A percentile compares a stretch with the other conserved stretches of the same genome.
Evolutionary conservation across 2,113 vertebrate species (phyloP).

Genomic region (Corythornis vintsioides): DNA sequence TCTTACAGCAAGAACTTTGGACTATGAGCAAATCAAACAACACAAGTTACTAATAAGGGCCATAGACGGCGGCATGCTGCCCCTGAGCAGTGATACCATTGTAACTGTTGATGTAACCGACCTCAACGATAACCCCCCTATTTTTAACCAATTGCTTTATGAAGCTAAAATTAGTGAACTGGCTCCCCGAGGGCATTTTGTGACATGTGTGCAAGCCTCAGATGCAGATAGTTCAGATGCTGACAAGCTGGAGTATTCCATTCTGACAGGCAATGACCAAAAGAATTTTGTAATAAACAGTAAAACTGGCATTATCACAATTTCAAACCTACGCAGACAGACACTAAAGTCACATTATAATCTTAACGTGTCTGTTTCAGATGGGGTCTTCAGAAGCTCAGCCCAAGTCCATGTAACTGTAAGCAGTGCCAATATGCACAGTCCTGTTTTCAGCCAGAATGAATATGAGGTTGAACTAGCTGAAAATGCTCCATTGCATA

Average conservation of each 20-base stretch:
- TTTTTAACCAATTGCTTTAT: slow-evolving; percentile 86
- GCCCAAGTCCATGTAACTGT: slow-evolving; percentile 83
- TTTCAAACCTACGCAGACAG: slow-evolving; percentile 86
- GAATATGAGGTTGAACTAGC: slow-evolving; percentile 93
- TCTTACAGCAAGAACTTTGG: slow-evolving; percentile 82
- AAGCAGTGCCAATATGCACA: slow-evolving; percentile 91
- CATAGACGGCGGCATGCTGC: slow-evolving; percentile 90
- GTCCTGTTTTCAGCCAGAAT: slow-evolving; percentile 86
- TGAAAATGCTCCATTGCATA: slow-evolving; percentile 89
- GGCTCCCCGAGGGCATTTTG: slow-evolving; percentile 88
- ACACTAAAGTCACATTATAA: slow-evolving; percentile 81
- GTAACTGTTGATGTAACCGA: slow-evolving; percentile 87
- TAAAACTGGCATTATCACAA: slow-evolving; percentile 83
- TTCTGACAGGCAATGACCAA: slow-evolving; percentile 90
- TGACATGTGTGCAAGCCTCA: slow-evolving; percentile 89
- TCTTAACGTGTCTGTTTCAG: slow-evolving; percentile 90
- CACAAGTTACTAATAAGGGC: slow-evolving; percentile 85
- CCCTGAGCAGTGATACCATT: slow-evolving; percentile 82
- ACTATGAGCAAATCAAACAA: slow-evolving; percentile 84
- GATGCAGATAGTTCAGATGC: slow-evolving; percentile 88
- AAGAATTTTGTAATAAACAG: slow-evolving; percentile 90
- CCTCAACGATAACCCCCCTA: slow-evolving; percentile 92
- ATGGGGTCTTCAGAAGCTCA: slow-evolving; percentile 93
- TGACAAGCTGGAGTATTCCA: slow-evolving; percentile 86
- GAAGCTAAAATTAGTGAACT: slow-evolving; percentile 87